Base-by-base conservation (phyloP, 2,888 invertebrate genomes). In the Mylabris sibirica region DNA sequence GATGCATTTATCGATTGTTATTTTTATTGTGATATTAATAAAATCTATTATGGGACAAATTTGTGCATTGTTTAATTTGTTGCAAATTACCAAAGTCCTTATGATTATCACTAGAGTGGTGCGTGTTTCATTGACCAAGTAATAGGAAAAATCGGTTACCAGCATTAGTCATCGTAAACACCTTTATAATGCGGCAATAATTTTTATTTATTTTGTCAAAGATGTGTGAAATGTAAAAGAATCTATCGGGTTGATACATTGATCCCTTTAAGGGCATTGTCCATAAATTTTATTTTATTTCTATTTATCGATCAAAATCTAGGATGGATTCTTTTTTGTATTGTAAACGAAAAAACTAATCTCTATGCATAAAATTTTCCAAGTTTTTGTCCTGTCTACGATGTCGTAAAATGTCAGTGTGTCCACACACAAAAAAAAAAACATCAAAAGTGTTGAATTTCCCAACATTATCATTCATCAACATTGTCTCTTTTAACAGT, bases 391-490 rank as follows among this genome's bases (percentile, higher is more conserved):
- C 30, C 2, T 22, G 20, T 20, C 20, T 20, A 49, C 20, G 9
- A 49, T 49, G 49, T 20, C 49, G 49, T 49, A 49, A 49, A 20
- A 41, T 17, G 49, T 49, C 49, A 20, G 20, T 49, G 4, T 49
- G 49, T 11, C 17, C 35, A n/a, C 9, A 6, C 35, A n/a, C 5
- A 30, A 35, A 35, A 35, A 5, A 44, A 44, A 44, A 44, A 44
- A 44, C 4, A 44, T 44, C 44, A 49, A 49, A 49, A 49, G 49
- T 49, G 49, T 49, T 22, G 20, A 49, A 49, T 49, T 22, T 49
- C 49, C 20, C 20, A 49, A 49, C 49, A 49, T 11, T 49, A 49
- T 22, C 49, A 49, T 49, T 49, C 20, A 49, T 49, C 49, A 49
- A 49, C 20, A 20, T 49, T 20, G 11, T 49, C 9, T 20, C 49